These are phyloP conservation scores for Adelges cooleyi DNA, from an alignment of 1,140 invertebrate genomes.

Conservation along the genomic window DNA sequence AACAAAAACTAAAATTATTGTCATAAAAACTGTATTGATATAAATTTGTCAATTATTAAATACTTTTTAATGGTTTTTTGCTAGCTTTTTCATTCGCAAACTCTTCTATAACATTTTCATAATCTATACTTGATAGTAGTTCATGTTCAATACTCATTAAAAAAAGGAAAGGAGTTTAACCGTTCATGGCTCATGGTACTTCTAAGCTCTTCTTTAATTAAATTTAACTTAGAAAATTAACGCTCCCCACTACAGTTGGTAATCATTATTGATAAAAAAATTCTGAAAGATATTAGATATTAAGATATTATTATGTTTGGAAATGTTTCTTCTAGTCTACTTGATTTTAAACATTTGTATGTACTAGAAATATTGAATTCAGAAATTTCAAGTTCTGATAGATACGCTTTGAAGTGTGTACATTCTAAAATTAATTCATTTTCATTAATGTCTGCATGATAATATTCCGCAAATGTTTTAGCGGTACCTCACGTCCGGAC, in stretches of 20 bases:
- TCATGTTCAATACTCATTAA: too few relatives aligned
- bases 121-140: background rate
- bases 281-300: background rate
- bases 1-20: too few relatives aligned
- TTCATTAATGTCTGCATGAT: background rate
- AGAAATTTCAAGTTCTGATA: too few relatives aligned
- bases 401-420: background rate
- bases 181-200: background rate
- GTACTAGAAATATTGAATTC: background rate
- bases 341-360: background rate
- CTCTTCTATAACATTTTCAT: constrained; percentile 12
- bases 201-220: background rate
- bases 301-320: too few relatives aligned
- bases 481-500: too few relatives aligned
- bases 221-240: background rate
- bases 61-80: too few relatives aligned
- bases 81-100: too few relatives aligned
- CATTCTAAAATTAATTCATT: constrained; percentile 1
- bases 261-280: background rate
- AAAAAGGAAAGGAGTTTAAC: background rate
- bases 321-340: background rate
- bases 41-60: too few relatives aligned
- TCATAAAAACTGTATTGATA: too few relatives aligned
- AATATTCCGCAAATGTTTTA: background rate
- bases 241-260: background rate